Percentiles rank a stretch among this genome's conserved stretches.
Evolutionary conservation across 2,888 invertebrate species (phyloP).

Genomic region (Busseola fusca): DNA sequence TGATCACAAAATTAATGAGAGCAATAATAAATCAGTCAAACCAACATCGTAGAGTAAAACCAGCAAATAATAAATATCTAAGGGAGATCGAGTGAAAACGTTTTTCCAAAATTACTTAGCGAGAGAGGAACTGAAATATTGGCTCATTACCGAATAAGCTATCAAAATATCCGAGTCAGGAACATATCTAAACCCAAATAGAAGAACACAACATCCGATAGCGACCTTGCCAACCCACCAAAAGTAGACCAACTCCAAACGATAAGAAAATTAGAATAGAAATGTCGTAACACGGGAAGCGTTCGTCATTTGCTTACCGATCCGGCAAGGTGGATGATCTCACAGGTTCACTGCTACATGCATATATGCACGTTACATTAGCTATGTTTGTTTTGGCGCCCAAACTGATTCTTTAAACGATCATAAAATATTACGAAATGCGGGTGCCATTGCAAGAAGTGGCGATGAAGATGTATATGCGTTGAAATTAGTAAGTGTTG

Average conservation of each 20-base stretch:
- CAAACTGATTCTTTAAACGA: slow-evolving; percentile 40
- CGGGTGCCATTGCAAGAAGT: slow-evolving; percentile 29
- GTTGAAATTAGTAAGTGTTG: not conserved
- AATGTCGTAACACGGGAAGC: slow-evolving; percentile 71
- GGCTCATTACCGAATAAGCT: not conserved
- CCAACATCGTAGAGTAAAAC: not conserved
- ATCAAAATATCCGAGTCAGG: slow-evolving; percentile 5
- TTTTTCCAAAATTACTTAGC: not conserved
- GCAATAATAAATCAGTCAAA: not conserved
- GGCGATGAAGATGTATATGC: slow-evolving; percentile 35
- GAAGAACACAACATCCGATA: slow-evolving; percentile 46
- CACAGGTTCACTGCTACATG: slow-evolving; percentile 75
- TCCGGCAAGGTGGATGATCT: slow-evolving; percentile 81
- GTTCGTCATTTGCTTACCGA: slow-evolving; percentile 63
- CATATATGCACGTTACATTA: slow-evolving; percentile 70
- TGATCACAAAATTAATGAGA: slow-evolving; percentile 7
- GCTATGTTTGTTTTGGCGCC: slow-evolving; percentile 76
- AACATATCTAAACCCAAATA: slow-evolving; percentile 31
- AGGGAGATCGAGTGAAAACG: too few relatives aligned
- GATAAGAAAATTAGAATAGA: slow-evolving; percentile 61
- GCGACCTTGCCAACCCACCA: slow-evolving; percentile 58
- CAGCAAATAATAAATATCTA: too few relatives aligned
- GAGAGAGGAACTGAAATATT: not conserved
- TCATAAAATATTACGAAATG: slow-evolving; percentile 58
- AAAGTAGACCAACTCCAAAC: slow-evolving; percentile 51